Evolutionary conservation across 1,140 invertebrate genomes (phyloP).

Genomic region (Atta texana): DNA sequence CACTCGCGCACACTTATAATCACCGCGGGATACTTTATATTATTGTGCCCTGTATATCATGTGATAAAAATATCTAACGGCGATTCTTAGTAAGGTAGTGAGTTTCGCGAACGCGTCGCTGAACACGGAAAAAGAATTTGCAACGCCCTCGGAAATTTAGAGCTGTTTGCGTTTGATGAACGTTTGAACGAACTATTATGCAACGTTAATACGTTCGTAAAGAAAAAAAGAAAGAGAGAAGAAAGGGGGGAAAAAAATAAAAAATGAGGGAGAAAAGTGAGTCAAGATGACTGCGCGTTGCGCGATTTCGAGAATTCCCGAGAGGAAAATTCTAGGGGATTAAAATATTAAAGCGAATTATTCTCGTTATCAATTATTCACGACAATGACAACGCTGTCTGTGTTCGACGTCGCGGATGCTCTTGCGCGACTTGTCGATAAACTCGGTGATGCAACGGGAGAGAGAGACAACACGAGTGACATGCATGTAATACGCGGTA

Average conservation of each 20-base stretch:
- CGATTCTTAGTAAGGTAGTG: neutral
- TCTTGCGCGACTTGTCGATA: slow-evolving; percentile 51
- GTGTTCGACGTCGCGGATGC: slow-evolving; percentile 16
- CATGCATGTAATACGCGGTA: slow-evolving; percentile 42
- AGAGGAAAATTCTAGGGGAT: neutral
- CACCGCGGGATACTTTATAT: neutral
- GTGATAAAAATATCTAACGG: slow-evolving; percentile 33
- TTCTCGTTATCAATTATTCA: slow-evolving; percentile 52
- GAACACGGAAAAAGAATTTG: neutral
- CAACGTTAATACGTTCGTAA: neutral
- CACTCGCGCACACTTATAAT: slow-evolving; percentile 15
- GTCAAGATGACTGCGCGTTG: neutral
- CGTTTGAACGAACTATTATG: slow-evolving; percentile 16
- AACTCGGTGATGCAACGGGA: slow-evolving; percentile 42
- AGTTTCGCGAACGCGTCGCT: slow-evolving; percentile 7
- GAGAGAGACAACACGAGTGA: slow-evolving; percentile 37
- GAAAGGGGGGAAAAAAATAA: neutral
- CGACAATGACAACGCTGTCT: neutral
- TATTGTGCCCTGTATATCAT: slow-evolving; percentile 13
- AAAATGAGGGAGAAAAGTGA: neutral
- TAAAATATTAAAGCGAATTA: slow-evolving; percentile 49
- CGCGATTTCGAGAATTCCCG: neutral
- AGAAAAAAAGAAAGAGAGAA: neutral
- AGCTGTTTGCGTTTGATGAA: neutral
- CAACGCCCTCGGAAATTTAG: slow-evolving; percentile 27